Evolutionary conservation across 1,140 invertebrate genomes (phyloP).

Genomic region (Heliconius hewitsoni): DNA sequence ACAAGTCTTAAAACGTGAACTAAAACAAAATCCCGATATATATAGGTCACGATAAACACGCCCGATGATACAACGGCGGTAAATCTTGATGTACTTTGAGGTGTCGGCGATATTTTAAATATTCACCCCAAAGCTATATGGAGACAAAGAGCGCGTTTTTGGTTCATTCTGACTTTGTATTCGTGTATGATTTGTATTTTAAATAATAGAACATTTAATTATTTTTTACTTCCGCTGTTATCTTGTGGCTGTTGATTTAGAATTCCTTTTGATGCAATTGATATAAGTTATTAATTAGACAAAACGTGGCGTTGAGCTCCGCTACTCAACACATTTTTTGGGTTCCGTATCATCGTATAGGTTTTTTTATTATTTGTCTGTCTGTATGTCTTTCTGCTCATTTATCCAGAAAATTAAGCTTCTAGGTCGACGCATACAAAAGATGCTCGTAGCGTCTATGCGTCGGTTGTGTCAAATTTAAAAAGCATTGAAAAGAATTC

Average conservation of each 20-base stretch:
- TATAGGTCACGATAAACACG: not conserved
- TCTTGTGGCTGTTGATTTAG: too few relatives aligned
- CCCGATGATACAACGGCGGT: constrained; percentile 1
- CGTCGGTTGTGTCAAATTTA: too few relatives aligned
- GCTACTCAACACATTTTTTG: too few relatives aligned
- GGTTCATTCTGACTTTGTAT: constrained; percentile 9
- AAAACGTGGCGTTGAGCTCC: too few relatives aligned
- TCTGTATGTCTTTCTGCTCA: too few relatives aligned
- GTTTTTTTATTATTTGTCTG: too few relatives aligned
- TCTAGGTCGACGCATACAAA: too few relatives aligned
- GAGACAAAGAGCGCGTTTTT: constrained; percentile 15
- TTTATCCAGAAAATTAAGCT: too few relatives aligned
- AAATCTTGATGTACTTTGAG: constrained; percentile 20
- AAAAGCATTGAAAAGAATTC: too few relatives aligned
- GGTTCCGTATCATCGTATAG: too few relatives aligned
- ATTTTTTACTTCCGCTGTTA: not conserved
- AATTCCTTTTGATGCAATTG: not conserved
- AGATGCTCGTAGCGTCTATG: too few relatives aligned
- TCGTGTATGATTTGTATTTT: constrained; percentile 4
- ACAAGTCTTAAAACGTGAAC: not conserved
- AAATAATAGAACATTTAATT: not conserved
- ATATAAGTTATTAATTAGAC: not conserved
- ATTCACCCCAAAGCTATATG: constrained; percentile 19
- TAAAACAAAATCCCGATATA: not conserved
- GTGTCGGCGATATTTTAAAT: constrained; percentile 29